Percentiles rank a stretch among this genome's conserved stretches.
Conservation (phyloP, 2,113 vertebrate genomes). For the Oryzias woworae region DNA sequence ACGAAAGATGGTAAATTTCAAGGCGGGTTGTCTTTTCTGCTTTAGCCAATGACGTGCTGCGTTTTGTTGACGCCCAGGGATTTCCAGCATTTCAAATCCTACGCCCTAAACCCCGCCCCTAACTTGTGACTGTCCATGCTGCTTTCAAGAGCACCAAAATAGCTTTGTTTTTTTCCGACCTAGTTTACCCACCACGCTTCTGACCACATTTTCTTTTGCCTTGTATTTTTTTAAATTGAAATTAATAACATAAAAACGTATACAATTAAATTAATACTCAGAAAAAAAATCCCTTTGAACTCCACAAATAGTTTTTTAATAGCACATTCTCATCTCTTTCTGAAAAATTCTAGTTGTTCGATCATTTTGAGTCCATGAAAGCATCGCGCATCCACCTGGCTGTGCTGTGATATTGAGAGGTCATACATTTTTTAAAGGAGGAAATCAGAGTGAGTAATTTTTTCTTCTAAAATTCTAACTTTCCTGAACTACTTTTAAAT, state of each 20-base stretch:
- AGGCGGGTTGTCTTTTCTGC: neutral
- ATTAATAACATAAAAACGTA: no score
- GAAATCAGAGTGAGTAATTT: conserved; percentile 40
- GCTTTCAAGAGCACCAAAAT: neutral
- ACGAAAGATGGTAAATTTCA: neutral
- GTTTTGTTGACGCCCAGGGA: conserved; percentile 2
- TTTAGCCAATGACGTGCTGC: conserved; percentile 39
- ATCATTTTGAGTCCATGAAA: neutral
- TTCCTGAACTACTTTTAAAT: neutral
- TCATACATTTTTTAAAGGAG: conserved; percentile 48
- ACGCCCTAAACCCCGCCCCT: conserved; percentile 11
- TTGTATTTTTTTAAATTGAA: no score
- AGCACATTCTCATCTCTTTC: neutral
- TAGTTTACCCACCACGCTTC: neutral
- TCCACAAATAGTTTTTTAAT: neutral
- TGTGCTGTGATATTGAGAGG: conserved; percentile 67
- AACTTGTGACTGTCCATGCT: neutral
- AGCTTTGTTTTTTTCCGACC: neutral
- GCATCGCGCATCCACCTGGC: conserved; percentile 27
- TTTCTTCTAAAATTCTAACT: no score
- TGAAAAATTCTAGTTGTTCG: conserved; percentile 1
- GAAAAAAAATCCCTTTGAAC: neutral
- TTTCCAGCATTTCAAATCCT: neutral
- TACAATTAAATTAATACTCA: no score
- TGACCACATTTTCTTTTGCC: no score